Evolutionary conservation across 2,888 invertebrate species (phyloP).

Genomic region (Bruchidius siliquastri): DNA sequence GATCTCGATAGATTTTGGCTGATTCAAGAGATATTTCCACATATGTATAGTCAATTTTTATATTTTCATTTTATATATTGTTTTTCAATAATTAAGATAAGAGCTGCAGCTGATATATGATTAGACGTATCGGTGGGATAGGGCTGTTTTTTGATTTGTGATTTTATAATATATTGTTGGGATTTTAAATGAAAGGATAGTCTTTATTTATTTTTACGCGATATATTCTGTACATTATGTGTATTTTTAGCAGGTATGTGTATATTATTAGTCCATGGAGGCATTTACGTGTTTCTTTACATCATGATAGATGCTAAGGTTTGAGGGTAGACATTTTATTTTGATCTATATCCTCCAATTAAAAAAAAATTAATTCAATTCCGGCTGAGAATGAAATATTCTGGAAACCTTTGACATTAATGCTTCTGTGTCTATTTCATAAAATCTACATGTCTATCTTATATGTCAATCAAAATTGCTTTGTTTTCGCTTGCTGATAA

Average conservation of each 20-base stretch:
- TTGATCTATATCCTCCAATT: no score
- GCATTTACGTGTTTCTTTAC: neutral
- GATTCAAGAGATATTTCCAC: neutral
- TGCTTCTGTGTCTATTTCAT: no score
- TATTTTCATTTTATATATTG: conserved; percentile 3
- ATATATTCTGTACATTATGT: neutral
- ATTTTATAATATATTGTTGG: conserved; percentile 15
- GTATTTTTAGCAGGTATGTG: neutral
- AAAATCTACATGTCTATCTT: no score
- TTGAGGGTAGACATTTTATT: no score
- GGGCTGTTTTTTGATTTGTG: conserved; percentile 16
- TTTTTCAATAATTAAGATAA: conserved; percentile 4
- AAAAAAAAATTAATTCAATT: no score
- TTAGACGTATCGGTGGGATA: neutral
- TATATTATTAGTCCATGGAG: neutral
- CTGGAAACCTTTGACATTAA: no score
- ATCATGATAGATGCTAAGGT: no score
- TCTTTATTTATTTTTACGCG: conserved; percentile 19
- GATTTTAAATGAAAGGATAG: conserved; percentile 14
- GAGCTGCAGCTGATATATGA: conserved; percentile 15
- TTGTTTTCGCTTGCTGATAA: no score
- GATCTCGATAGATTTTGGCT: neutral
- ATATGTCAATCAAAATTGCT: no score
- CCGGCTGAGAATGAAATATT: no score
- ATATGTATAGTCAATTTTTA: conserved; percentile 11